Conservation (phyloP, 2,888 invertebrate genomes). For the Apodemia hepburni region DNA sequence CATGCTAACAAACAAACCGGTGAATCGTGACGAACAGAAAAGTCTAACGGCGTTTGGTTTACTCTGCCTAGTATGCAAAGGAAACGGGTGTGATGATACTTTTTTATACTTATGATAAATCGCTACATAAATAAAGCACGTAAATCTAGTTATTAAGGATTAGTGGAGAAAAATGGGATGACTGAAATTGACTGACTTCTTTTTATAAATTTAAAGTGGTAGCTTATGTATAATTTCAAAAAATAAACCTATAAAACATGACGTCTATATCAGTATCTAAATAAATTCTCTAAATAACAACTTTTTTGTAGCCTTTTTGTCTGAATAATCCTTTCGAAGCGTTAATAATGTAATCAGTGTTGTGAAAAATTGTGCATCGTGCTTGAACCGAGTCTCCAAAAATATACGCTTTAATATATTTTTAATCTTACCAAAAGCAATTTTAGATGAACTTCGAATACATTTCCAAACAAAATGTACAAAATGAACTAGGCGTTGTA, state of each 20-base stretch:
- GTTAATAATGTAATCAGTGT: slow-evolving; percentile 18
- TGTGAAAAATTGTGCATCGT: slow-evolving; percentile 19
- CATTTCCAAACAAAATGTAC: slow-evolving; percentile 57
- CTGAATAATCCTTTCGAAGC: slow-evolving; percentile 15
- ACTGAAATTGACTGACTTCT: neutral
- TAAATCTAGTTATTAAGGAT: too few relatives aligned
- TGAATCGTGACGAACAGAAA: too few relatives aligned
- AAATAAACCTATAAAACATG: neutral
- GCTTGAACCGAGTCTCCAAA: slow-evolving; percentile 9
- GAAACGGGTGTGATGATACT: too few relatives aligned
- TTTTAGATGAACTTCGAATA: slow-evolving; percentile 48
- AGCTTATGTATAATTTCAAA: neutral
- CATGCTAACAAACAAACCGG: too few relatives aligned
- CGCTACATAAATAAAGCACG: too few relatives aligned
- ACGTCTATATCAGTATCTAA: neutral
- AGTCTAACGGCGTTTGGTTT: too few relatives aligned
- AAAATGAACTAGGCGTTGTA: slow-evolving; percentile 52
- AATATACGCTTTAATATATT: slow-evolving; percentile 14
- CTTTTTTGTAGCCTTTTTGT: slow-evolving; percentile 10
- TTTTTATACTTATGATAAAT: too few relatives aligned
- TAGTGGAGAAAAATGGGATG: too few relatives aligned
- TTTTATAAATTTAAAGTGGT: neutral
- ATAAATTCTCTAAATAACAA: neutral
- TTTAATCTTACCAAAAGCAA: slow-evolving; percentile 53
- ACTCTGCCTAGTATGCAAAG: too few relatives aligned